A percentile compares a stretch with the other conserved stretches of the same genome.
Conservation (phyloP, 2,888 invertebrate species). For the Agelastica alni region DNA sequence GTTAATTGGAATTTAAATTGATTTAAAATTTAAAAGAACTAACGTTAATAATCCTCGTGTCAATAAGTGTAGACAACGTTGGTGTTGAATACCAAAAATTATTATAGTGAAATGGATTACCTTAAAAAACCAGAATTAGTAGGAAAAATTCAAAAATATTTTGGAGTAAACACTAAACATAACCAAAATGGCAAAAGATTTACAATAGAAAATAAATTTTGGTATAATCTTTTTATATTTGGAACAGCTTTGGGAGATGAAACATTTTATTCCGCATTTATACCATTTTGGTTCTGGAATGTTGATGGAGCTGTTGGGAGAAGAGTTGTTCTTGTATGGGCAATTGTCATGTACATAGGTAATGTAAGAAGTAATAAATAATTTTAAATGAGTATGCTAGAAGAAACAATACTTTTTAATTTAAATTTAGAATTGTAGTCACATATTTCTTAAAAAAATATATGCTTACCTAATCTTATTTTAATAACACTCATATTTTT, state of each 20-base stretch:
- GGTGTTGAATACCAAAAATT: no score
- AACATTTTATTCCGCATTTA: slow-evolving; percentile 87
- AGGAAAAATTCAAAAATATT: slow-evolving; percentile 76
- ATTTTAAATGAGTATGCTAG: no score
- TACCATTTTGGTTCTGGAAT: slow-evolving; percentile 95
- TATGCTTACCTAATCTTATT: no score
- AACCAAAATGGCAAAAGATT: slow-evolving; percentile 47
- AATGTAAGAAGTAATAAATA: no score
- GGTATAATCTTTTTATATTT: slow-evolving; percentile 83
- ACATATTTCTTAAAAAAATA: no score
- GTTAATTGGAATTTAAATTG: no score
- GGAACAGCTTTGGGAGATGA: slow-evolving; percentile 90
- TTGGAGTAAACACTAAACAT: slow-evolving; percentile 68
- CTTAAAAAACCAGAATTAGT: slow-evolving; percentile 78
- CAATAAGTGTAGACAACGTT: no score
- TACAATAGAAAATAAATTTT: slow-evolving; percentile 71
- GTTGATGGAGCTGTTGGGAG: slow-evolving; percentile 85
- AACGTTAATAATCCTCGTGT: no score
- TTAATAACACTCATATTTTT: no score
- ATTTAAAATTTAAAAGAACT: not conserved
- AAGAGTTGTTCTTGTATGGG: slow-evolving; percentile 81
- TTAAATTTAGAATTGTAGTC: no score
- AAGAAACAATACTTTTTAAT: no score
- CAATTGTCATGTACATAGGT: slow-evolving; percentile 84
- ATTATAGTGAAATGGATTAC: slow-evolving; percentile 68